Percentiles rank a stretch among this genome's conserved stretches.
Evolutionary conservation across 2,888 invertebrate species (phyloP).

Genomic region (Drosophila emarginata): DNA sequence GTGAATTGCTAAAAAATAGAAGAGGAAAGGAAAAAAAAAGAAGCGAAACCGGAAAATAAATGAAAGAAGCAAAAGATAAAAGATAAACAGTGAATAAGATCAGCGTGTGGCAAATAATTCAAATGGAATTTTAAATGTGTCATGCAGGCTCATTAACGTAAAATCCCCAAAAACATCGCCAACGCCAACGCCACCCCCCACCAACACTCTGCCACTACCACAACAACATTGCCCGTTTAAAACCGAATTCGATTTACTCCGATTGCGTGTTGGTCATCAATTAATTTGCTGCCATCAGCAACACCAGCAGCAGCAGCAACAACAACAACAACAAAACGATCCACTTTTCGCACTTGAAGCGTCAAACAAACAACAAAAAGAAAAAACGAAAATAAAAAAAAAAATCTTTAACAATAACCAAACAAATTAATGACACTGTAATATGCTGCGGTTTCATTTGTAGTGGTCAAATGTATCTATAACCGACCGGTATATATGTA

Average conservation of each 20-base stretch:
- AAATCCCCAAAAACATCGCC: neutral
- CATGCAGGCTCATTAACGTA: constrained; percentile 62
- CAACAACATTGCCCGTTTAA: no score
- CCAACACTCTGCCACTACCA: no score
- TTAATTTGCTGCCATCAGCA: constrained; percentile 55
- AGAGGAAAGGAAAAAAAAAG: no score
- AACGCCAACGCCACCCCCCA: neutral
- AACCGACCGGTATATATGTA: neutral
- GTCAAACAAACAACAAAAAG: constrained; percentile 33
- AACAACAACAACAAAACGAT: constrained; percentile 26
- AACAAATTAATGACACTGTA: constrained; percentile 59
- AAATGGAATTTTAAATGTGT: constrained; percentile 51
- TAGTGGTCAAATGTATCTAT: constrained; percentile 19
- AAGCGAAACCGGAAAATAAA: neutral
- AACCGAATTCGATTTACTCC: neutral
- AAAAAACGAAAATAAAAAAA: constrained; percentile 21
- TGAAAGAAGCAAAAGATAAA: constrained; percentile 12
- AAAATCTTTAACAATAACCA: constrained; percentile 24
- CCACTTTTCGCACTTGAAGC: constrained; percentile 57
- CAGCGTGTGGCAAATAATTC: constrained; percentile 37
- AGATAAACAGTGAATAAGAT: constrained; percentile 37
- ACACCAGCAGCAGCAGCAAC: constrained; percentile 8
- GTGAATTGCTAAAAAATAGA: constrained; percentile 54
- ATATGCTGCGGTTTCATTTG: constrained; percentile 48
- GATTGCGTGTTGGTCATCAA: constrained; percentile 66